phyloP scores from a whole-genome alignment of 2,797 vertebrate species.

The Lepus oiostolus region DNA sequence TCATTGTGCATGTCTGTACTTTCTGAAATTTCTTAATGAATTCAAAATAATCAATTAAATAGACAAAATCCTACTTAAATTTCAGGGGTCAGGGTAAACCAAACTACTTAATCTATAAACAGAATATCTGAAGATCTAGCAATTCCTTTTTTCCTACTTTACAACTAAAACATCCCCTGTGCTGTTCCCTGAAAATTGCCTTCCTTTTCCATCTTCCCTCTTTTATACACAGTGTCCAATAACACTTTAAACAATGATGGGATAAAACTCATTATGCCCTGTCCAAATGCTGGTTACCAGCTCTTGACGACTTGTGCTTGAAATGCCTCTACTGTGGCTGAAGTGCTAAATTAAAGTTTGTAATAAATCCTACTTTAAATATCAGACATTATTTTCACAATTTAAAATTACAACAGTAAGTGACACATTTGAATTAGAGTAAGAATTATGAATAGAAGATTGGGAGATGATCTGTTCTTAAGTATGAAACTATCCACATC shows the following conservation, averaged over 20 bases:
- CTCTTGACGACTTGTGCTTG: neutral
- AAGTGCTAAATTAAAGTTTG: neutral
- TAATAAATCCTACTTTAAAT: neutral
- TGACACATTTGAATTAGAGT: neutral
- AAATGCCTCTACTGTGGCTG: neutral
- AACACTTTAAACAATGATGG: neutral
- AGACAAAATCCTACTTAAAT: neutral
- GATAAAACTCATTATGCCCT: neutral
- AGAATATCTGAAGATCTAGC: neutral
- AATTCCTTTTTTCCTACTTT: neutral
- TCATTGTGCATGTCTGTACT: neutral
- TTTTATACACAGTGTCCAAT: neutral
- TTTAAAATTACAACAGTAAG: neutral
- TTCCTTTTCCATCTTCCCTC: neutral
- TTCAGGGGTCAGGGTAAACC: neutral
- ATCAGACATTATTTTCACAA: neutral
- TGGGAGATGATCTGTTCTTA: neutral
- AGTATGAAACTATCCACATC: neutral
- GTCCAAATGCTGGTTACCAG: neutral
- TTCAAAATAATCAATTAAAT: neutral
- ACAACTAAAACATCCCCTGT: neutral
- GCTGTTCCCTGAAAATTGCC: accelerated
- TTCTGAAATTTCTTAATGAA: neutral
- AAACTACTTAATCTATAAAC: neutral
- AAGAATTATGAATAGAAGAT: neutral